Conservation (phyloP, 2,113 vertebrate species). For the Phoxinus phoxinus region DNA sequence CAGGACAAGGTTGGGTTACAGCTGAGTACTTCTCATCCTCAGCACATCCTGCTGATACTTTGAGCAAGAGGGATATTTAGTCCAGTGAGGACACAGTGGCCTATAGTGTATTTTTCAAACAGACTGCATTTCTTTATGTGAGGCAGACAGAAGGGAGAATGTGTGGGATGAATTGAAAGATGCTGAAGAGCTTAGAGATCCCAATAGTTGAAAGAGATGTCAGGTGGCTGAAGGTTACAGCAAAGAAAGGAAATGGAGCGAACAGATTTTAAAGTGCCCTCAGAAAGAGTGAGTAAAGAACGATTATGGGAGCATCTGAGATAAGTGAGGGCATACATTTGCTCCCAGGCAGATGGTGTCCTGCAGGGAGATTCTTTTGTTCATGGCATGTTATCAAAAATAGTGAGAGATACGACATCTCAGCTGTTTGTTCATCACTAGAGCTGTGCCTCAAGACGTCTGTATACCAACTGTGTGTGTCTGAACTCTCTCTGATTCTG, state of each 20-base stretch:
- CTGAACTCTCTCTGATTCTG: neutral
- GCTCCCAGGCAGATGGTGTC: neutral
- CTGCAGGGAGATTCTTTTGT: neutral
- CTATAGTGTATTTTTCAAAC: conserved; percentile 17
- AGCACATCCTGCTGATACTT: conserved; percentile 53
- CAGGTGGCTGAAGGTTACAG: neutral
- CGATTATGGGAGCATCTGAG: neutral
- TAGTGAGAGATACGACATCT: neutral
- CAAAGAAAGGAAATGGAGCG: neutral
- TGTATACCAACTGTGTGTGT: neutral
- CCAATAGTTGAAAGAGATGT: neutral
- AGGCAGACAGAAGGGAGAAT: neutral
- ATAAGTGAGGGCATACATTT: neutral
- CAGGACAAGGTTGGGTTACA: neutral
- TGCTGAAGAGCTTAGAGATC: neutral
- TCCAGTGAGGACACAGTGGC: neutral
- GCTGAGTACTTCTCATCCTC: conserved; percentile 30
- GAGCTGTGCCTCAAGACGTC: conserved; percentile 13
- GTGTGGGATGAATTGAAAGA: conserved; percentile 11
- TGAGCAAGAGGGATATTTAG: conserved; percentile 50
- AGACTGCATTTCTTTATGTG: conserved; percentile 4
- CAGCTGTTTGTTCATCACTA: conserved; percentile 19
- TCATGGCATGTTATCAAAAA: conserved; percentile 14
- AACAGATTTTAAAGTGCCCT: neutral
- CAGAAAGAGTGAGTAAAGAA: neutral